Evolutionary conservation across 2,113 vertebrate species (phyloP), one percentile per base, ranked within the genome.

Genomic region (Capra hircus): DNA sequence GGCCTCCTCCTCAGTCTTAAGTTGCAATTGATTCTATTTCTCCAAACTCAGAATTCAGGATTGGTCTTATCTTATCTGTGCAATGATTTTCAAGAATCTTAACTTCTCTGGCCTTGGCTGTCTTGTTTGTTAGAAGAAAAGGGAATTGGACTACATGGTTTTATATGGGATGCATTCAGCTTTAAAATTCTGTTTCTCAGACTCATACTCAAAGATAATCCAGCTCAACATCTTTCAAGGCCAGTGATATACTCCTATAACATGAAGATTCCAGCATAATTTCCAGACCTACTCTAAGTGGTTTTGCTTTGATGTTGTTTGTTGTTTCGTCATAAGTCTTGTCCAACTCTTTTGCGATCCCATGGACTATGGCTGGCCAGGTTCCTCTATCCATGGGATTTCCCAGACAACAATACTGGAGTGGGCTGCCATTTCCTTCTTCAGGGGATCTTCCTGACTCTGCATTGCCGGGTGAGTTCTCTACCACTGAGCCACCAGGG

Each of bases 51-150:
- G 67, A 93, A 21, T 45, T 95, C 60, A 60, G 28, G 45, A 90
- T 27, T 57, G 13, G 16, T 45, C 48, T 71, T 60, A 13, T 50
- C 48, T 62, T 55, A 30, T 64, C 40, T 55, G 7, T 57, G 36
- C 60, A 84, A 93, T 92, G 5, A 59, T 92, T 93, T 96, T 84
- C n/a, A 97, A 92, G 40, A 95, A 82, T 85, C 52, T 85, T 90
- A 90, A 88, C 6, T 82, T 97, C 95, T 94, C 74, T 92, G 48
- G 30, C 52, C 23, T 92, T 94, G 62, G 40, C 78, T 95, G 83
- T 17, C 71, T 89, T 27, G 14, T 81, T 90, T 96, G 43, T 86
- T 87, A 91, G 64, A 92, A 90, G 30, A 84, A 90, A 94, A 25
- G 17, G 17, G 27, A 52, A 40, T 62, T 92, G 33, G n/a, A 97